These are phyloP conservation scores for Onychomys torridus DNA, from an alignment of 2,797 vertebrate species.

Conservation along the genomic window DNA sequence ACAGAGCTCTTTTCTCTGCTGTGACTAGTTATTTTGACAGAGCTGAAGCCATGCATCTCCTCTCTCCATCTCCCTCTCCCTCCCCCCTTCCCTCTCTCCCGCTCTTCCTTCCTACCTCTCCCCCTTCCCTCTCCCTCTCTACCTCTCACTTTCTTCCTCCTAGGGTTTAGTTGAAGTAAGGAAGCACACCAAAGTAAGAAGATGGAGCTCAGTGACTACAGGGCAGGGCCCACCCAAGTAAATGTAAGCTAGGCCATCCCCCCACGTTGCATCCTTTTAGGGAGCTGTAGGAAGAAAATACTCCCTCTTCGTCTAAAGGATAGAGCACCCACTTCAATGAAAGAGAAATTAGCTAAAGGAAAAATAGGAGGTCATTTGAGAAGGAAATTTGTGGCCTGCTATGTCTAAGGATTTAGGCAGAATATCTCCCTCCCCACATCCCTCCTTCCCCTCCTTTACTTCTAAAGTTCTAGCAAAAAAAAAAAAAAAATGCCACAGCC, in stretches of 20 bases:
- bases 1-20: neutral
- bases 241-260: neutral
- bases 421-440: too few species aligned
- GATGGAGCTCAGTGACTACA: neutral
- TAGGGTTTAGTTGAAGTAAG: neutral
- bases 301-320: neutral
- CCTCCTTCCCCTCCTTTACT: neutral
- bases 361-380: neutral
- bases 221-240: neutral
- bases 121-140: neutral
- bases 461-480: conserved; percentile 20
- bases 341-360: neutral
- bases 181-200: neutral
- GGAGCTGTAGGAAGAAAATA: neutral
- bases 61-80: neutral
- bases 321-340: neutral
- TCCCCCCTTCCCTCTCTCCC: neutral
- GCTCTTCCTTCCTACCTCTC: neutral
- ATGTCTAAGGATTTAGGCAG: neutral
- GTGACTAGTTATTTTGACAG: conserved; percentile 26
- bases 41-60: conserved; percentile 1
- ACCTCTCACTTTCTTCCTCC: neutral
- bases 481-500: neutral
- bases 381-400: neutral
- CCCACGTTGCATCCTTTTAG: neutral